Conservation (phyloP, 2,888 invertebrate genomes). For the Mimumesa dahlbomi region DNA sequence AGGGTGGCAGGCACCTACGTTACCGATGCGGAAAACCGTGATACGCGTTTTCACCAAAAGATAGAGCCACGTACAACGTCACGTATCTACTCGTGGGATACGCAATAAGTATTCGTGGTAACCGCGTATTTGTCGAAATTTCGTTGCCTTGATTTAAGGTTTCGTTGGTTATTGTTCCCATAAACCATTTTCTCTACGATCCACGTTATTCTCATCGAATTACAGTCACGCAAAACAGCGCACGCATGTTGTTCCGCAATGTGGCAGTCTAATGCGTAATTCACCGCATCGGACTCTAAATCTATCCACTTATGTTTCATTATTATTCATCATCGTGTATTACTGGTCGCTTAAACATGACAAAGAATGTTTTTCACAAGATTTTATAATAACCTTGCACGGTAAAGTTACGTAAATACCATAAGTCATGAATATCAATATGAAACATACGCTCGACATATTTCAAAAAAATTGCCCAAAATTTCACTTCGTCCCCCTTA, state of each 20-base stretch:
- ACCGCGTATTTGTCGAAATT: neutral
- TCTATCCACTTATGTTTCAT: conserved; percentile 5
- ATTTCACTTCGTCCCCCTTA: too few species aligned
- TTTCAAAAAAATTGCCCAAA: too few species aligned
- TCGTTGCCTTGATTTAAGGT: too few species aligned
- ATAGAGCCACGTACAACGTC: conserved; percentile 71
- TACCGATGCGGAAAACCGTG: conserved; percentile 69
- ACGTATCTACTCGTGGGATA: conserved; percentile 37
- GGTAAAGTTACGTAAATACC: too few species aligned
- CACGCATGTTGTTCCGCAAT: conserved; percentile 4
- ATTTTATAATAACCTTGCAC: neutral
- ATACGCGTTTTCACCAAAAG: conserved; percentile 67
- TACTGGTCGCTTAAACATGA: neutral
- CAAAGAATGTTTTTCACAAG: neutral
- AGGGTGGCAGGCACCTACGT: conserved; percentile 53
- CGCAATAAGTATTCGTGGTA: conserved; percentile 14
- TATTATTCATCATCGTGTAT: conserved; percentile 6
- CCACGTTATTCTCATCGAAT: conserved; percentile 8
- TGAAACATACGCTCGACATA: too few species aligned
- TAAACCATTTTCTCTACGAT: too few species aligned
- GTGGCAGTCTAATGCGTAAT: conserved; percentile 9
- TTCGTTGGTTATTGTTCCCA: too few species aligned
- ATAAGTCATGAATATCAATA: too few species aligned
- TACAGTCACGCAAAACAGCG: conserved; percentile 10
- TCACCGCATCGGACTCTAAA: neutral